These are phyloP conservation scores for Podarcis raffonei DNA, from an alignment of 2,113 vertebrate species.

Conservation along the genomic window DNA sequence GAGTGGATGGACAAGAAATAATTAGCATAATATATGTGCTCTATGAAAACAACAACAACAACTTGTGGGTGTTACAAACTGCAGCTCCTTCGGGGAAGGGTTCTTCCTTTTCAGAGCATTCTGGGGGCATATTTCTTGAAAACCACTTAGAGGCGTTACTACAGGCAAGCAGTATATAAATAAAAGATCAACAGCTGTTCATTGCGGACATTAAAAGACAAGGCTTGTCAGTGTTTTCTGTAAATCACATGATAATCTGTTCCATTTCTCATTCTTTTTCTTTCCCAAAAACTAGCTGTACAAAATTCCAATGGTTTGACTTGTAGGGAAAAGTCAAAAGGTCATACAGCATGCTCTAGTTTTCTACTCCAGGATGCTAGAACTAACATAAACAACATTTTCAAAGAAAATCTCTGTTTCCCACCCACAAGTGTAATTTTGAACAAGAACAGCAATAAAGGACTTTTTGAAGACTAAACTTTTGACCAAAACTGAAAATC, in stretches of 20 bases:
- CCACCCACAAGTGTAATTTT: slow-evolving; percentile 45
- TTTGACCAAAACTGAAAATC: slow-evolving; percentile 26
- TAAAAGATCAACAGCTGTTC: slow-evolving; percentile 63
- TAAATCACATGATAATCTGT: slow-evolving; percentile 54
- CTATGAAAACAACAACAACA: slow-evolving; percentile 44
- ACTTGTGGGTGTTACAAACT: slow-evolving; percentile 55
- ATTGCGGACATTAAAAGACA: slow-evolving; percentile 33
- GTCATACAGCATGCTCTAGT: slow-evolving; percentile 41
- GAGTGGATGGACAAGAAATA: slow-evolving; percentile 59
- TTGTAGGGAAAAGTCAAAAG: slow-evolving; percentile 40
- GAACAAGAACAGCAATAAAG: slow-evolving; percentile 29
- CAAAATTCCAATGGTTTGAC: slow-evolving; percentile 45
- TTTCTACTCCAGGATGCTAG: slow-evolving; percentile 62
- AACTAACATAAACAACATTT: slow-evolving; percentile 44
- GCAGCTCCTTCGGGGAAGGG: neutral
- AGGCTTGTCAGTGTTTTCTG: slow-evolving; percentile 62
- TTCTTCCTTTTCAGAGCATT: slow-evolving; percentile 59
- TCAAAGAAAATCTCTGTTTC: slow-evolving; percentile 56
- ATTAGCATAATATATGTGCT: slow-evolving; percentile 50
- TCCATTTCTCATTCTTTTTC: slow-evolving; percentile 59
- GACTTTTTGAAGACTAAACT: slow-evolving; percentile 47
- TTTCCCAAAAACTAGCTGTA: slow-evolving; percentile 40
- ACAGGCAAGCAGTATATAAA: too few relatives aligned
- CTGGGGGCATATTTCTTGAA: slow-evolving; percentile 10
- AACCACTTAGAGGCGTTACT: too few relatives aligned